Evolutionary conservation across 2,113 vertebrate species (phyloP).

Genomic region (Loxodonta africana): DNA sequence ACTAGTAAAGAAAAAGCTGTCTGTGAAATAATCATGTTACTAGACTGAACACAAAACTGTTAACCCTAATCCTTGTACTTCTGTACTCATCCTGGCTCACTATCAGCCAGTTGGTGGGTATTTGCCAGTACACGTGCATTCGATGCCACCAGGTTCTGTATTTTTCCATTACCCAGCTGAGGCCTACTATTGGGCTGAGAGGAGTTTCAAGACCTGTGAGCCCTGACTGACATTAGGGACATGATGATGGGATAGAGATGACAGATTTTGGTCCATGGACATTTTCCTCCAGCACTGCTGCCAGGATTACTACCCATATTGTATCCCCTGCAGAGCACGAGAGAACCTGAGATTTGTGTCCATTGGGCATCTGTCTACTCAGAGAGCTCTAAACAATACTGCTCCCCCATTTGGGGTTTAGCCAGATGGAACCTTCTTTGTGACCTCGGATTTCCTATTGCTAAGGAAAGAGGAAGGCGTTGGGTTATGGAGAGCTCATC

Average conservation of each 20-base stretch:
- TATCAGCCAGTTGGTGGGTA: background rate
- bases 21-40: background rate
- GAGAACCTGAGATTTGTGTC: background rate
- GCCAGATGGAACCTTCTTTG: conserved; percentile 14
- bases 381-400: conserved; percentile 2
- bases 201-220: conserved; percentile 49
- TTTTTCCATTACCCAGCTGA: conserved; percentile 61
- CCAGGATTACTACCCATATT: background rate
- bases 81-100: background rate
- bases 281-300: background rate
- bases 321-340: background rate
- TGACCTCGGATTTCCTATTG: conserved; percentile 57
- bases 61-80: background rate
- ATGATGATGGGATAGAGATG: background rate
- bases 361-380: background rate
- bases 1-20: background rate
- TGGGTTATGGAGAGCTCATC: background rate
- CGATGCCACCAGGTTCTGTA: conserved; percentile 1
- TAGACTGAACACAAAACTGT: background rate
- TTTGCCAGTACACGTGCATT: background rate
- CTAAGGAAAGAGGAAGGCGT: conserved; percentile 14
- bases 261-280: background rate
- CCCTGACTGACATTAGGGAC: background rate
- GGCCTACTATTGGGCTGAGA: background rate
- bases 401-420: background rate